Base-by-base conservation (phyloP, 2,113 vertebrate species). In the Heptranchias perlo region DNA sequence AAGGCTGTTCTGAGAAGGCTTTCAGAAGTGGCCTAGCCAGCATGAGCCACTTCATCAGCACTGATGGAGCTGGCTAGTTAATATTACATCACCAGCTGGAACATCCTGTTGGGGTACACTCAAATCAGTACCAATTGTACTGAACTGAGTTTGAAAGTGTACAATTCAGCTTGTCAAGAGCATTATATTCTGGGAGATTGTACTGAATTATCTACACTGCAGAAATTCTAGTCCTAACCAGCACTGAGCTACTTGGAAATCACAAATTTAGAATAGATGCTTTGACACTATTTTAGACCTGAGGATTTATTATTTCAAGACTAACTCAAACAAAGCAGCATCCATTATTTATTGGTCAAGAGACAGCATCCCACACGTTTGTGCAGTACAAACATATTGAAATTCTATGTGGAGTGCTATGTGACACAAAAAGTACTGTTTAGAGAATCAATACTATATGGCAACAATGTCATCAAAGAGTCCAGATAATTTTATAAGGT, bases 51-150 rank as follows among this genome's bases (percentile, higher is more conserved):
- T 93, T 93, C 58, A 93, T 64, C 89, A 93, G 18, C 2, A 18
- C 89, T 93, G 89, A 62, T 93, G 58, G 58, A 93, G 18, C 58
- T 23, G 58, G 4, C 23, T 58, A 49, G 49, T 54, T 31, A 89
- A 16, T 89, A 54, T 54, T 49, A 89, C 3, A 28, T 87, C 47
- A 31, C 21, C 54, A 58, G 86, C 16, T 4, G 76, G 35, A 93
- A 18, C 89, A 93, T 93, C 58, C 78, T 47, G 78, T 82, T 82
- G 21, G 23, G 78, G 14, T 82, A 82, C 89, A 93, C 16, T 93
- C 31, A 62, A 93, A 93, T 93, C 58, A 93, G n/a, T n/a, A 93
- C 58, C 89, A 23, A 93, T 64, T 93, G 89, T 62, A 93, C 89
- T 44, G 39, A 87, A 93, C 35, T 25, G 89, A 93, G 61, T 39